Base-by-base conservation (phyloP, 2,113 vertebrate species). In the Struthidea cinerea region DNA sequence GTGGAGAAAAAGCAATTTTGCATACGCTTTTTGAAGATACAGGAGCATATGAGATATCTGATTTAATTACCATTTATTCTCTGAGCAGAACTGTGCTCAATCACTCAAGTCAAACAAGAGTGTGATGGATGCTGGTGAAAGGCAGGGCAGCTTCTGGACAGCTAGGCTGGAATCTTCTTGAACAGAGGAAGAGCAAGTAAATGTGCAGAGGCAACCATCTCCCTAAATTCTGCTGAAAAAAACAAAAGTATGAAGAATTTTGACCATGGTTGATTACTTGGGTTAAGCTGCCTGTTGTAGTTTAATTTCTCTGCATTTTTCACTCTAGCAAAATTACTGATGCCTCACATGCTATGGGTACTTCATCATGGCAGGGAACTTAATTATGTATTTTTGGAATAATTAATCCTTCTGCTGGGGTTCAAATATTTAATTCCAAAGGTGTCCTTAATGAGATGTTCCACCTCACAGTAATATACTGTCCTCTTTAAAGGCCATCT, bases 21-120 rank as follows among this genome's bases (percentile, higher is more conserved):
- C 28, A 57, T 6, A 60, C 46, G 50, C 22, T 88, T 93, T 76
- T 87, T 42, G 53, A 87, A 92, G 86, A 69, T 59, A 64, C 0
- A 53, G 35, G 16, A 56, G 24, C 55, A 37, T 42, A 10, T 35
- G 75, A 65, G 37, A 57, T 70, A 84, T 32, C 47, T 76, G 47
- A 79, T 63, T 89, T 70, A 77, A 84, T 87, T 92, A 68, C 7
- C 5, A 13, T 75, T 96, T 89, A 20, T 86, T 7, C 37, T 88
- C 10, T 59, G 42, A 86, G 46, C 16, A 65, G 30, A 83, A 35
- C 46, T 92, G 60, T 93, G 55, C 46, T 50, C 26, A 69, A 2
- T 63, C 7, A 3, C 26, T 94, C 21, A 57, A 46, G 26, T 71
- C 47, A 81, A 75, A 59, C 3, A 33, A n/a, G 80, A 67, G 3